A percentile compares a stretch with the other conserved stretches of the same genome.
phyloP scores from a whole-genome alignment of 2,113 vertebrate genomes.

The Paratilapia polleni region DNA sequence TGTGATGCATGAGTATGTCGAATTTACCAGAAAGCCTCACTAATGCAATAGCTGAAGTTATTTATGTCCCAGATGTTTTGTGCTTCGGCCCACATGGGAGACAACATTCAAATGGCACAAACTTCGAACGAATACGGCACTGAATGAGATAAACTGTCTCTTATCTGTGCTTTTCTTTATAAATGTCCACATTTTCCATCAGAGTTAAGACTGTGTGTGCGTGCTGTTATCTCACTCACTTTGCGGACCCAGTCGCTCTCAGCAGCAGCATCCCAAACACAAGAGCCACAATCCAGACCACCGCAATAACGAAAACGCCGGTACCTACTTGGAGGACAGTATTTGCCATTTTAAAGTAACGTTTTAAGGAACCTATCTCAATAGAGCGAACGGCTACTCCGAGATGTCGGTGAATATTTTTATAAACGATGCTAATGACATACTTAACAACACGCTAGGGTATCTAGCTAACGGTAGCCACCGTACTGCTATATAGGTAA shows the following conservation, averaged over 20 bases:
- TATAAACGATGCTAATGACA: neutral
- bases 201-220: neutral
- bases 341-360: conserved; percentile 69
- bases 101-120: too few species aligned
- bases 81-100: neutral
- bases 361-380: neutral
- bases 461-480: neutral
- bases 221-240: conserved; percentile 77
- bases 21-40: neutral
- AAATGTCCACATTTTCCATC: too few species aligned
- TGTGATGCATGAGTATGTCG: neutral
- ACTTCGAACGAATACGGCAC: neutral
- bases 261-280: conserved; percentile 72
- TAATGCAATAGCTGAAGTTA: neutral
- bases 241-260: conserved; percentile 73
- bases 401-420: neutral
- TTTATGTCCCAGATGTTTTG: neutral
- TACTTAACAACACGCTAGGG: neutral
- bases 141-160: neutral
- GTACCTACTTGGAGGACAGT: conserved; percentile 81
- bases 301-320: conserved; percentile 82
- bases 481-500: fast-evolving
- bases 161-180: neutral
- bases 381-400: fast-evolving
- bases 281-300: conserved; percentile 84